Conservation (phyloP, 2,888 invertebrate genomes). For the Saturnia japonica region DNA sequence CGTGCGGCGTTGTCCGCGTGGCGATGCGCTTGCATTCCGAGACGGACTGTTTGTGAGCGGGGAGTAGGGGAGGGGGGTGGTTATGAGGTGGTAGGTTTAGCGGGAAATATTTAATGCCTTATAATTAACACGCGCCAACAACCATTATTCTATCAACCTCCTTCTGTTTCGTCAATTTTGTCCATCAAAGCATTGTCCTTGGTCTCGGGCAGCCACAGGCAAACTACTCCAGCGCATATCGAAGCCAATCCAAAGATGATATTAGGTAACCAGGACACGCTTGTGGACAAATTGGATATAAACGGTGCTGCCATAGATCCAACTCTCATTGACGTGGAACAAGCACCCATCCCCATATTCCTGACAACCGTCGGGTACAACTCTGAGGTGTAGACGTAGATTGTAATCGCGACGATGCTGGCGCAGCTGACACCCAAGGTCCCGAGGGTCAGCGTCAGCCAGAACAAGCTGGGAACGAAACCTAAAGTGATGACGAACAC, state of each 20-base stretch:
- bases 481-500: constrained; percentile 83
- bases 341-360: constrained; percentile 92
- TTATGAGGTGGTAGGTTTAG: too few species aligned
- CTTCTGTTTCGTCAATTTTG: constrained; percentile 53
- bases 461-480: constrained; percentile 73
- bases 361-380: constrained; percentile 93
- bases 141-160: neutral
- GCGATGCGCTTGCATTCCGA: too few species aligned
- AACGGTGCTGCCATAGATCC: constrained; percentile 94
- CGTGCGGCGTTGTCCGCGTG: too few species aligned
- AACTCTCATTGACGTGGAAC: constrained; percentile 90
- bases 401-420: constrained; percentile 89
- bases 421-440: constrained; percentile 89
- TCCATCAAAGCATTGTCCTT: constrained; percentile 87
- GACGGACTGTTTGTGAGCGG: too few species aligned
- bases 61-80: too few species aligned
- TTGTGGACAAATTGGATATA: constrained; percentile 83
- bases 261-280: constrained; percentile 85
- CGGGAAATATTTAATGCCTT: too few species aligned
- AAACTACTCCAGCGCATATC: constrained; percentile 83
- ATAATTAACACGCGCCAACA: neutral
- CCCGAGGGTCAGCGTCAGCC: constrained; percentile 83
- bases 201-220: constrained; percentile 89
- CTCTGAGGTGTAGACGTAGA: constrained; percentile 93
- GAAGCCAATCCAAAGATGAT: constrained; percentile 87